Base-by-base conservation (phyloP, 2,797 vertebrate genomes). In the Oophaga sylvatica region DNA sequence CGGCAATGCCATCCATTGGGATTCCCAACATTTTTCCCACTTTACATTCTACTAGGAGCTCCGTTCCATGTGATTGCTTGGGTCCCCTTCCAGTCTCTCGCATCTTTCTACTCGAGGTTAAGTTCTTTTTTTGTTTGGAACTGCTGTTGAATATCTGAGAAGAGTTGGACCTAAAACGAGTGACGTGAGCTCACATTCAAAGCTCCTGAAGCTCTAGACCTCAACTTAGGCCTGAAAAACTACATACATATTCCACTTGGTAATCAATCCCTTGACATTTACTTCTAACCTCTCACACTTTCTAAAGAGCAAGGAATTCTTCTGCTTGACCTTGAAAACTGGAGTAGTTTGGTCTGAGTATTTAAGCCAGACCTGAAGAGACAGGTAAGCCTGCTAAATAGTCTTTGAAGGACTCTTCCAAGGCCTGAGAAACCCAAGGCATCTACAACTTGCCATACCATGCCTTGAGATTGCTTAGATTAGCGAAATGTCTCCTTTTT, bases 381-480 rank as follows among this genome's bases (percentile, higher is more conserved):
- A 88, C 65, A 83, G 2, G 9, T 0, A 0, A 80, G 45, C 75
- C 81, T 87, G 89, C 78, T 91, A 86, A 70, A 86, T 73, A 91
- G 41, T 83, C 73, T 71, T 68, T 53, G 81, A 60, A 53, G 82
- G 56, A 76, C 88, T 84, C 79, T 85, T 87, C 81, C 75, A 79
- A 88, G 90, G 86, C 2, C 8, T 0, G 0, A 73, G 75, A 90
- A 53, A 29, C 53, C 45, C 26, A 3, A 10, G 3, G 3, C 29
- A 7, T 56, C 1, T 77, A 0, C 7, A 56, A n/a, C 15, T 53
- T n/a, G 53, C 22, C 13, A 59, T 31, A 31, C 56, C n/a, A 79
- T 79, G 15, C 17, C 17, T 19, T 71, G 68, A 13, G 29, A 17
- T 35, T 70, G 17, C 31, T 35, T 29, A 3, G 29, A 29, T 31